Evolutionary conservation across 2,888 invertebrate genomes (phyloP).

Genomic region (Tricholauxania praeusta): DNA sequence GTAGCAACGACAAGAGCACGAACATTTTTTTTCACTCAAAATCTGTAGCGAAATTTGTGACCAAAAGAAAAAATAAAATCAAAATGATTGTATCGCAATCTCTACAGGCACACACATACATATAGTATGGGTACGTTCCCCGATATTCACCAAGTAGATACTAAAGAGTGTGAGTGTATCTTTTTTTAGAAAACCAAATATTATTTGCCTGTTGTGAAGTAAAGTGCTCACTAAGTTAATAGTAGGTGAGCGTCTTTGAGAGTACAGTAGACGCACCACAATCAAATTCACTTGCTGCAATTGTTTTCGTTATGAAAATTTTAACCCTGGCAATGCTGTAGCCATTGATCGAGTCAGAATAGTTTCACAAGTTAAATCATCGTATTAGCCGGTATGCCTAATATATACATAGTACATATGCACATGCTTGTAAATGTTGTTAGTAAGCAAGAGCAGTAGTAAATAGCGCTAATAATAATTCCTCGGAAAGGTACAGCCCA

Average conservation of each 20-base stretch:
- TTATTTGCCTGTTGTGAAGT: not conserved
- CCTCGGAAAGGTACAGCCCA: too few species aligned
- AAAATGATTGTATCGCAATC: not conserved
- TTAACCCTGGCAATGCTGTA: constrained; percentile 1
- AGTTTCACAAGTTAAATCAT: not conserved
- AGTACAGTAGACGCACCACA: not conserved
- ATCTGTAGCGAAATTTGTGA: constrained; percentile 3
- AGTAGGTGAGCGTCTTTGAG: constrained; percentile 6
- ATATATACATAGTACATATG: not conserved
- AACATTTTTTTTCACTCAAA: constrained; percentile 12
- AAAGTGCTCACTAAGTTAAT: not conserved
- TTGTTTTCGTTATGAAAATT: not conserved
- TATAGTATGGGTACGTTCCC: not conserved
- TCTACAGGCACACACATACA: constrained; percentile 11
- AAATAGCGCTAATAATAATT: too few species aligned
- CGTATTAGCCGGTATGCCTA: not conserved
- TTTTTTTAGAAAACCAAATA: constrained; percentile 19
- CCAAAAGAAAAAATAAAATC: not conserved
- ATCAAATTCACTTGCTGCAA: constrained; percentile 18
- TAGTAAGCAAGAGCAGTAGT: too few species aligned
- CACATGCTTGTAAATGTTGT: too few species aligned
- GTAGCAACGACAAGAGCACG: too few species aligned
- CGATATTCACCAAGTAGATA: too few species aligned
- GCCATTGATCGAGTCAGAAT: not conserved
- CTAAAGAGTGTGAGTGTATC: constrained; percentile 2